phyloP scores from a whole-genome alignment of 1,140 invertebrate genomes.

The Homarus americanus region DNA sequence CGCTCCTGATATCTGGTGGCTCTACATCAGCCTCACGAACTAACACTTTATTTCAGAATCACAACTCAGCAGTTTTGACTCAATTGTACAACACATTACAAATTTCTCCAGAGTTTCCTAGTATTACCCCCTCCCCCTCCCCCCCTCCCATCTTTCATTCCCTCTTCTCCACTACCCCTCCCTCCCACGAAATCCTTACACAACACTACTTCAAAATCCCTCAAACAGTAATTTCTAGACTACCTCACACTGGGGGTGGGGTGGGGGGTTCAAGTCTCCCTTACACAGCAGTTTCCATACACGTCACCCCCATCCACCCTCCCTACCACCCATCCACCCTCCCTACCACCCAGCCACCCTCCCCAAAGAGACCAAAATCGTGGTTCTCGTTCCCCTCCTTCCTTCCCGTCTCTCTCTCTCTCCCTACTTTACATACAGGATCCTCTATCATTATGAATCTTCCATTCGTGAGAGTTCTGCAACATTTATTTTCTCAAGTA shows the following conservation, averaged over 20 bases:
- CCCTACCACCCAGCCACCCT: no score
- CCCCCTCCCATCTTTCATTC: neutral
- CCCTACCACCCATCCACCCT: neutral
- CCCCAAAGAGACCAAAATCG: no score
- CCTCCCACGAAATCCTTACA: neutral
- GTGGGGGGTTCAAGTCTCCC: no score
- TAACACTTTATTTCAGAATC: no score
- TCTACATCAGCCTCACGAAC: no score
- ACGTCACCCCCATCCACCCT: neutral
- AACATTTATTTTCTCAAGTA: slow-evolving; percentile 14
- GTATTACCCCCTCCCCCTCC: slow-evolving; percentile 10
- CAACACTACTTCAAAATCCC: neutral
- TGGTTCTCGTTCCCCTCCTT: neutral
- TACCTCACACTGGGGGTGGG: no score
- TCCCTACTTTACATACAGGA: neutral
- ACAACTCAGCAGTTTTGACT: no score
- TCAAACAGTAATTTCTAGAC: neutral
- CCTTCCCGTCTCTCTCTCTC: no score
- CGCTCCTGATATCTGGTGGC: no score
- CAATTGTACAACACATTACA: no score
- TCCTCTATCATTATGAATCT: neutral
- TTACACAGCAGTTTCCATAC: neutral
- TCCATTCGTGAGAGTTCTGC: neutral
- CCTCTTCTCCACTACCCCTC: neutral
- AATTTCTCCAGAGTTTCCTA: no score